phyloP scores from a whole-genome alignment of 1,140 invertebrate species.

The Lucilia cuprina region DNA sequence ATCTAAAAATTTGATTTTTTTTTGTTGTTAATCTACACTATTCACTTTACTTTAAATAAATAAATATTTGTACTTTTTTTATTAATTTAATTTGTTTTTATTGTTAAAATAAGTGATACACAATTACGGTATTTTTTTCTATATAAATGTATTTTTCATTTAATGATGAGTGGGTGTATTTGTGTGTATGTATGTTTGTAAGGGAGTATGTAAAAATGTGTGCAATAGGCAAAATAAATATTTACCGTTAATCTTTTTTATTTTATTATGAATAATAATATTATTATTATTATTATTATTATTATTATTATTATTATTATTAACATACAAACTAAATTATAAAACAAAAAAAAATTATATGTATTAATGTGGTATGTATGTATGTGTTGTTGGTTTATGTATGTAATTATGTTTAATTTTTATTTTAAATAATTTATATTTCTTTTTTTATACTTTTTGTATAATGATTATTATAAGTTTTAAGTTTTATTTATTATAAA shows the following conservation, averaged over 20 bases:
- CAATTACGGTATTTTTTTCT: background rate
- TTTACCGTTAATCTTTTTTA: background rate
- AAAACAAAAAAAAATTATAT: background rate
- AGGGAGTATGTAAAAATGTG: background rate
- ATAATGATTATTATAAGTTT: background rate
- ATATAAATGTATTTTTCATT: background rate
- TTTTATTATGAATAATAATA: background rate
- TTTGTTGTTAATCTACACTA: too few species aligned
- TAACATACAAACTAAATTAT: background rate
- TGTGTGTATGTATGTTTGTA: background rate
- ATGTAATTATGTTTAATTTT: background rate
- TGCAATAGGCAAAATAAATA: background rate
- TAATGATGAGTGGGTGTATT: background rate
- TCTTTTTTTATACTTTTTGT: background rate
- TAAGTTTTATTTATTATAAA: background rate
- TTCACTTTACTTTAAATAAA: too few species aligned
- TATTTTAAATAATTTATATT: background rate
- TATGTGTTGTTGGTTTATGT: background rate
- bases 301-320: background rate
- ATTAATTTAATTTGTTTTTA: conserved; percentile 6
- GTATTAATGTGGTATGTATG: background rate
- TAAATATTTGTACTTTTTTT: background rate
- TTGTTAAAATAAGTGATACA: conserved; percentile 3
- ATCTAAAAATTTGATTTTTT: too few species aligned
- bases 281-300: too few species aligned